Evolutionary conservation across 1,140 invertebrate genomes (phyloP).

Genomic region (Caenorhabditis briggsae): DNA sequence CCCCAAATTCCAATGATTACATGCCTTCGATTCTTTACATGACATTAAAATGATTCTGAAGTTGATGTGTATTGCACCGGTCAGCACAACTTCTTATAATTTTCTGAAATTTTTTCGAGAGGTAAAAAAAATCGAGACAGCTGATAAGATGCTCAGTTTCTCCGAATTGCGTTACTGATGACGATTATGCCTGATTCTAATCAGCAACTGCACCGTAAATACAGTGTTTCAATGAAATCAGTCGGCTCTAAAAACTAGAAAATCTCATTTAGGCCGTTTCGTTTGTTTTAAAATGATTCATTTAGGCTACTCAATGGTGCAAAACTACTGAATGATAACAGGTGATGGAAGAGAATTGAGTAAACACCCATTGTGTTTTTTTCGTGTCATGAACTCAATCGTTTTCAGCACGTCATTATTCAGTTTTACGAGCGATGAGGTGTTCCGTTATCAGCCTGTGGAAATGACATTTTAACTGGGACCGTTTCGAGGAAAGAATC

Average conservation of each 20-base stretch:
- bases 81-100: not conserved
- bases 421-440: constrained; percentile 9
- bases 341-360: not conserved
- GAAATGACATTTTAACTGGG: not conserved
- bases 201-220: too few relatives aligned
- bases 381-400: not conserved
- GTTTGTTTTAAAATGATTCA: not conserved
- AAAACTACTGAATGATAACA: not conserved
- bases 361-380: not conserved
- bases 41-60: constrained; percentile 35
- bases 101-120: not conserved
- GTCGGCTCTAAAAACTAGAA: too few relatives aligned
- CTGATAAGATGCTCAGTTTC: constrained; percentile 5
- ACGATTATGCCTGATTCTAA: too few relatives aligned
- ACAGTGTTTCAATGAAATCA: too few relatives aligned
- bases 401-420: constrained; percentile 22
- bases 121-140: not conserved
- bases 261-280: not conserved
- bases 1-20: not conserved
- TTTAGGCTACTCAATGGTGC: not conserved
- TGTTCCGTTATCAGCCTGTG: not conserved
- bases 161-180: not conserved
- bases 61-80: constrained; percentile 29
- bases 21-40: not conserved
- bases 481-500: not conserved